Base-by-base conservation (phyloP, 2,888 invertebrate genomes). In the Lucinisca nassula region DNA sequence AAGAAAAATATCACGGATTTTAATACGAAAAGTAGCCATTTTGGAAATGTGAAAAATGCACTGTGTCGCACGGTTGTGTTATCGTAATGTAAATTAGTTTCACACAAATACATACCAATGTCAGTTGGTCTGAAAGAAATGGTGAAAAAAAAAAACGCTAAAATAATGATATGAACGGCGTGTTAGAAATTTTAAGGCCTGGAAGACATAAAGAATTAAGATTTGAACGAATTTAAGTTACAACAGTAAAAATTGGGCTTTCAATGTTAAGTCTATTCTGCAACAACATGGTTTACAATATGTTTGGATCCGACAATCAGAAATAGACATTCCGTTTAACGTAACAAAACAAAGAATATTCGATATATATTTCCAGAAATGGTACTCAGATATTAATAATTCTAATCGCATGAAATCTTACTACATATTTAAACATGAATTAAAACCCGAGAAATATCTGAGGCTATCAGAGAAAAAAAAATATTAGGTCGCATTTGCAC, bases 391-490 rank as follows among this genome's bases (percentile, higher is more conserved):
- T 45, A 74, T 49, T 12, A 45, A 40, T 35, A 74, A 40, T 24
- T 74, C 74, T 4, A 40, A 74, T 17, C 40, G 49, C 10, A 24
- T 74, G 24, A 17, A 27, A 2, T 27, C 17, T 6, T 74, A 74
- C 24, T 1, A 24, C 3, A n/a, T 21, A 2, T 74, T 10, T 49
- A 74, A 74, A 74, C 49, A 49, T 30, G 74, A 74, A 8, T 74
- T 74, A 30, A 27, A 40, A 1, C 30, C 17, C 12, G 83, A 83
- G 79, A 79, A 17, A 21, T 78, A 83, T 32, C 38, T 82, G 27
- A 14, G 70, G 12, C n/a, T 49, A 17, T 77, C 72, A 17, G 14
- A 38, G 1, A 12, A 77, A 24, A 35, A 24, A 2, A 82, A 82
- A 55, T 70, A 32, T 49, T 6, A 51, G 49, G 45, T 12, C 17